phyloP scores from a whole-genome alignment of 2,888 invertebrate genomes.

The Polyploca ridens region DNA sequence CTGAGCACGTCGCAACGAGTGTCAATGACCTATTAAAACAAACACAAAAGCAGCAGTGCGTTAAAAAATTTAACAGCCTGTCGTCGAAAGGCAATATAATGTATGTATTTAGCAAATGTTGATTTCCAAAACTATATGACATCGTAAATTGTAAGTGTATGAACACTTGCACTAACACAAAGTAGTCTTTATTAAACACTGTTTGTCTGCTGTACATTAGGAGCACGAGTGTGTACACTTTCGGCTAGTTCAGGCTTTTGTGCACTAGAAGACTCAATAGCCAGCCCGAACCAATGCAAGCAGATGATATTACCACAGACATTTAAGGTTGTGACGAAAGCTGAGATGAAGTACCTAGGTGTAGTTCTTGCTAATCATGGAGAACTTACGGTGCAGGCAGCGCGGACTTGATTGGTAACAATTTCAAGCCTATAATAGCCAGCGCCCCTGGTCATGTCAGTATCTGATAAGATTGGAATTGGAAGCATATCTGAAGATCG shows the following conservation, averaged over 20 bases:
- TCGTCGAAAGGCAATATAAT: background rate
- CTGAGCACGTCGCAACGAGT: slow-evolving; percentile 19
- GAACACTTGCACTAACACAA: too few relatives aligned
- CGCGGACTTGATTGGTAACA: too few relatives aligned
- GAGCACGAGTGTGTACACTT: background rate
- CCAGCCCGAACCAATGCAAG: background rate
- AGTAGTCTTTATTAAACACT: background rate
- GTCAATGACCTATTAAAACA: slow-evolving; percentile 20
- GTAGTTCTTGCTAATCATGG: too few relatives aligned
- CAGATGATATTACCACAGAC: background rate
- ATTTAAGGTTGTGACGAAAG: too few relatives aligned
- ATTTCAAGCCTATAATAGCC: too few relatives aligned
- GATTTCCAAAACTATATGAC: background rate
- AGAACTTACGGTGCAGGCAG: too few relatives aligned
- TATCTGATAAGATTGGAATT: too few relatives aligned
- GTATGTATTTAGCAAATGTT: background rate
- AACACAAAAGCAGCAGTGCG: background rate
- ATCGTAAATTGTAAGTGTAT: too few relatives aligned
- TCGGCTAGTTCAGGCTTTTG: background rate
- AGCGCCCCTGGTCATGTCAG: too few relatives aligned
- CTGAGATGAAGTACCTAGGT: too few relatives aligned
- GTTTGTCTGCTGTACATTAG: background rate
- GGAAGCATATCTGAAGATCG: too few relatives aligned
- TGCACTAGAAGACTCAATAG: background rate
- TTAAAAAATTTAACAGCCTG: background rate